phyloP scores from a whole-genome alignment of 2,113 vertebrate species.

The Genyomyrus donnyi region DNA sequence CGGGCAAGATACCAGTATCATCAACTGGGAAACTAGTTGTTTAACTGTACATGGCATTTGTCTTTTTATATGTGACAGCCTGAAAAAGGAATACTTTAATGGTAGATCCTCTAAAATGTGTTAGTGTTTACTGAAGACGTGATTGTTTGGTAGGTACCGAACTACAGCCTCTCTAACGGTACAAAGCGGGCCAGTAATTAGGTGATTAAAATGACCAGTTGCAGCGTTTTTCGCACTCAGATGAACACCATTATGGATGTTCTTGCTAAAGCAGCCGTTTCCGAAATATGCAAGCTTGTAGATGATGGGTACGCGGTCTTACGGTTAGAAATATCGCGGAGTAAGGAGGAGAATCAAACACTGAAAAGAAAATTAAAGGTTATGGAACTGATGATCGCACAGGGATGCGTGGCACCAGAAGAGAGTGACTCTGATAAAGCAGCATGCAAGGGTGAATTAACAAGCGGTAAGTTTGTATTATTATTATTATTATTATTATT shows the following conservation, averaged over 20 bases:
- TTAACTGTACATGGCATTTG: not conserved
- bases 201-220: conserved; percentile 33
- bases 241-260: conserved; percentile 55
- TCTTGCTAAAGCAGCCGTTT: conserved; percentile 45
- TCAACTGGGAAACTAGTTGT: not conserved
- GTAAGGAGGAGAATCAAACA: conserved; percentile 44
- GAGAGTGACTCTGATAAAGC: not conserved
- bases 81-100: not conserved
- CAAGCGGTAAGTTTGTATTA: not conserved
- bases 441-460: not conserved
- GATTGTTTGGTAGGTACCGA: not conserved
- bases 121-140: not conserved
- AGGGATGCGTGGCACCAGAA: conserved; percentile 29
- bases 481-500: not conserved
- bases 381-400: conserved; percentile 45
- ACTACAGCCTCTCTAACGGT: not conserved
- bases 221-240: conserved; percentile 41
- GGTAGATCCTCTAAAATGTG: not conserved
- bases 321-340: conserved; percentile 43
- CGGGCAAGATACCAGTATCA: not conserved
- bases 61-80: not conserved
- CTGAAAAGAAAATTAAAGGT: conserved; percentile 49
- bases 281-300: conserved; percentile 54
- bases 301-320: conserved; percentile 42
- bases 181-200: not conserved